Base-by-base conservation (phyloP, 2,113 vertebrate species). In the Paraplagusia blochii region DNA sequence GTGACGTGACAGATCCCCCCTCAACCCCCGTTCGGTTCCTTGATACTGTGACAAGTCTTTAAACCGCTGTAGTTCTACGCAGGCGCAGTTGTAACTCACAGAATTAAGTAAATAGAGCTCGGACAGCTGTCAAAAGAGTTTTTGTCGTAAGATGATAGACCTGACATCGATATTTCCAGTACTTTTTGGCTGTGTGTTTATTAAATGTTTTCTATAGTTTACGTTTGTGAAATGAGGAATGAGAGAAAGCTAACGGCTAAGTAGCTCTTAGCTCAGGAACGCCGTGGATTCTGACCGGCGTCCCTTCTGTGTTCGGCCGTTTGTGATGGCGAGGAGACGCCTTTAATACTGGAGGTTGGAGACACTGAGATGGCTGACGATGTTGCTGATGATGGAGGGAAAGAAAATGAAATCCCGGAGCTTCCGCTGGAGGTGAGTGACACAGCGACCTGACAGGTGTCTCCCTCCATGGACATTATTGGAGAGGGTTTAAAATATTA, bases 361-460 rank as follows among this genome's bases (percentile, higher is more conserved):
- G 56, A 4, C 11, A 8, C 36, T 63, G 70, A 71, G 39, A 86
- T 79, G 84, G 86, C 60, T 0, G 68, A 77, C 53, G 74, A 45
- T 42, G 22, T 29, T 29, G 22, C 22, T 29, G 42, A 67, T 29
- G 42, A 67, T 53, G 69, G 22, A 12, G 80, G 72, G 42, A 70
- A 76, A 45, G 1, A 7, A 0, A 44, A 55, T 43, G 85, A 83
- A 19, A 46, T 78, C 58, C 85, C 87, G 0, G 74, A 82, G 48
- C 73, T 92, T n/a, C 90, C 90, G 19, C 46, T 84, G 44, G 90
- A 92, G 87, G 90, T 90, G 69, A 88, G 83, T 19, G n/a, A 18
- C 15, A 13, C 18, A 4, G 40, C 44, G 12, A 47, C 7, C 0
- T 5, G n/a, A 50, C 22, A 19, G 13, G 9, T 10, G 7, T 33